Conservation (phyloP, 1,140 invertebrate genomes). For the Melanaphis sacchari region DNA sequence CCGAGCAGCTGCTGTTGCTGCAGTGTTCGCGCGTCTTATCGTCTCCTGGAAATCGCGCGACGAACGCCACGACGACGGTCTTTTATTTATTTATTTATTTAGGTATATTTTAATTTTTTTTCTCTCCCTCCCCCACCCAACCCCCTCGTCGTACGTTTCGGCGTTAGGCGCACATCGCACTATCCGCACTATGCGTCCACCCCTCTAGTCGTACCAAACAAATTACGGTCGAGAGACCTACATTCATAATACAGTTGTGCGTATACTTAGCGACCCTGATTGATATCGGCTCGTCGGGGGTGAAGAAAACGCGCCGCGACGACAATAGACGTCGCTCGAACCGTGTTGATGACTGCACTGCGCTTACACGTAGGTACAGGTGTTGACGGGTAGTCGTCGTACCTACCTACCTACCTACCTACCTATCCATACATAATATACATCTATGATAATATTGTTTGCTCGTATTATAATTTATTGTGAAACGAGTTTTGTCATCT, state of each 20-base stretch:
- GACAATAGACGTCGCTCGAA: neutral
- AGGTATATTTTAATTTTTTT: constrained; percentile 5
- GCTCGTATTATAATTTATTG: neutral
- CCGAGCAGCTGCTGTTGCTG: neutral
- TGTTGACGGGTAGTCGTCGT: neutral
- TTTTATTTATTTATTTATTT: neutral
- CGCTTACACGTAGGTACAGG: neutral
- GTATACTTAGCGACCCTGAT: neutral
- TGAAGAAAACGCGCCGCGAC: neutral
- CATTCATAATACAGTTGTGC: neutral
- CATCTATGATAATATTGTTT: neutral
- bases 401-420: neutral
- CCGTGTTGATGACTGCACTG: neutral
- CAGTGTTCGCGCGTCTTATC: neutral
- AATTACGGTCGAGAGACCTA: neutral
- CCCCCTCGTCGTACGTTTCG: neutral
- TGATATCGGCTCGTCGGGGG: neutral
- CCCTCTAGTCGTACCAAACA: neutral
- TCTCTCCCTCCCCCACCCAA: no score
- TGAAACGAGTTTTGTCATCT: neutral
- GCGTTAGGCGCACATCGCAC: neutral
- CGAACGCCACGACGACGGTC: neutral
- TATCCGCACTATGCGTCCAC: no score
- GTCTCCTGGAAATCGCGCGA: neutral
- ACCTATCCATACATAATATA: no score